A percentile compares a stretch with the other conserved stretches of the same genome.
Conservation (phyloP, 2,888 invertebrate genomes). For the Sicus ferrugineus region DNA sequence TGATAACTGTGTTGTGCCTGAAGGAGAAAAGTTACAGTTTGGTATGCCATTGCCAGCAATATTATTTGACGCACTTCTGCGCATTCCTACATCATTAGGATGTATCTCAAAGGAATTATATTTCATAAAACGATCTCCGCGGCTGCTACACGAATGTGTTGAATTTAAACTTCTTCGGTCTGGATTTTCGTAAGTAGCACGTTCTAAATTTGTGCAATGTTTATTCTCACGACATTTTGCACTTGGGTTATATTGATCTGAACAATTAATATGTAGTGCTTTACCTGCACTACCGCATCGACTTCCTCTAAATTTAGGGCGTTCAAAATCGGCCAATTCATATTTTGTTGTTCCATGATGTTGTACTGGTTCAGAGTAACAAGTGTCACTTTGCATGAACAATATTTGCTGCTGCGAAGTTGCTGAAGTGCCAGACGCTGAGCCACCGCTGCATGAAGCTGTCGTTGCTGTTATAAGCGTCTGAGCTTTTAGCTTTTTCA, state of each 20-base stretch:
- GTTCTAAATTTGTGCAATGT: constrained; percentile 48
- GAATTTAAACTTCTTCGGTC: constrained; percentile 62
- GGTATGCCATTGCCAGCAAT: constrained; percentile 44
- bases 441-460: constrained; percentile 43
- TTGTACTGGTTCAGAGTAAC: constrained; percentile 63
- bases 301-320: constrained; percentile 66
- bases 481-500: constrained; percentile 45
- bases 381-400: constrained; percentile 56
- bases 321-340: constrained; percentile 71
- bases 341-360: constrained; percentile 49
- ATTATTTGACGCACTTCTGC: constrained; percentile 62
- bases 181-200: constrained; percentile 54
- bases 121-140: constrained; percentile 48
- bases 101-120: constrained; percentile 61
- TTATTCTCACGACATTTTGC: constrained; percentile 44
- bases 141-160: constrained; percentile 56
- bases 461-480: constrained; percentile 46
- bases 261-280: constrained; percentile 38
- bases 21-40: constrained; percentile 38
- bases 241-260: constrained; percentile 37
- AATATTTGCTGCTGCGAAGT: constrained; percentile 55
- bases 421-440: constrained; percentile 48
- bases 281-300: constrained; percentile 30
- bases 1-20: constrained; percentile 42
- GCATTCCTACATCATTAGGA: constrained; percentile 51